Base-by-base conservation (phyloP, 2,797 vertebrate species). In the Mycteria americana region DNA sequence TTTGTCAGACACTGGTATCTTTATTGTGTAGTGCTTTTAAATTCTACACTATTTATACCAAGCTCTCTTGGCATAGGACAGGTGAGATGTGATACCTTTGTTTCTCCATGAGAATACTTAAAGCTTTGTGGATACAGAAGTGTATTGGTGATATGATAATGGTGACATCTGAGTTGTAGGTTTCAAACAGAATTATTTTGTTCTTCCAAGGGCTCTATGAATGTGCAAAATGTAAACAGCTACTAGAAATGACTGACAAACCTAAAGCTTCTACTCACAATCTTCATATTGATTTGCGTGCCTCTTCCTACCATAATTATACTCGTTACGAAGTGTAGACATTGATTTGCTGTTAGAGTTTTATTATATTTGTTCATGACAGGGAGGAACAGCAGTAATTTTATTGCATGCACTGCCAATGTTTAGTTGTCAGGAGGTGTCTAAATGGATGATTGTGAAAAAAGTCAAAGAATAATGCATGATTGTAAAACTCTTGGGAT, bases 1-100 rank as follows among this genome's bases (percentile, higher is more conserved):
- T 97, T 97, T 97, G 97, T 97, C 97, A 97, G 84, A 67, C 92
- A 64, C 69, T 74, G 93, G 94, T 97, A 97, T 97, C 94, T 97
- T 97, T 97, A 96, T 96, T 97, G 91, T 96, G 87, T 96, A 97
- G 84, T 60, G 92, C 96, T 96, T 97, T 96, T 97, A 96, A 97
- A 96, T 96, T 97, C 92, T 92, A 27, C 89, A 31, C 95, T 97
- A 97, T 97, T 97, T 97, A 97, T 96, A 95, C 94, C 90, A 91
- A 89, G 87, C 93, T 95, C 77, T 81, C 13, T 15, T 92, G 88
- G 57, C 17, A 3, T 79, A 93, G 95, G 95, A 95, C 96, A 97
- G 95, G 95, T 96, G 80, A 95, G 92, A 96, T 92, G 95, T 56
- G 85, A 92, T 96, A 74, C 94, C 54, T 95, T 62, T 73, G 28